These are phyloP conservation scores for Phenganax stokvisi DNA, from an alignment of 92 coral and sea anemone genomes.

Conservation along the genomic window DNA sequence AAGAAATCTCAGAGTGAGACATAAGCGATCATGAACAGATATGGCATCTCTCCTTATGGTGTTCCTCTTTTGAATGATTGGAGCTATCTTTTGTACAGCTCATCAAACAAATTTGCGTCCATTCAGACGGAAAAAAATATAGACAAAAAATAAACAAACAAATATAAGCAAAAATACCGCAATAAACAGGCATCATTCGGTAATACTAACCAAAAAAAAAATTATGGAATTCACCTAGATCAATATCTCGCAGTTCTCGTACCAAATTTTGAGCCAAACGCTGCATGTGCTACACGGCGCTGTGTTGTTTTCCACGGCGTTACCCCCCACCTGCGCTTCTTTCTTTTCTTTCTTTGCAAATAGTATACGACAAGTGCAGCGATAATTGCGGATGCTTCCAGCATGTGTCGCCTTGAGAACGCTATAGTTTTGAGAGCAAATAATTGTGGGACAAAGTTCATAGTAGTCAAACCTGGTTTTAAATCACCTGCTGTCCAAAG, in stretches of 20 bases:
- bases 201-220: background rate
- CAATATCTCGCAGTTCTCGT: background rate
- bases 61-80: background rate
- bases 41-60: too few relatives aligned
- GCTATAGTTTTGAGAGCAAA: too few relatives aligned
- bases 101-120: background rate
- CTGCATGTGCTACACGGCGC: slow-evolving; percentile 4
- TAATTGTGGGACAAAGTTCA: too few relatives aligned
- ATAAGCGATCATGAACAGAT: too few relatives aligned
- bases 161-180: background rate
- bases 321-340: slow-evolving; percentile 30
- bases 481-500: too few relatives aligned
- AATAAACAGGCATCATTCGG: background rate
- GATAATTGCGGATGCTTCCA: too few relatives aligned
- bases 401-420: too few relatives aligned
- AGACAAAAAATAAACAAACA: background rate
- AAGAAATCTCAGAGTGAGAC: too few relatives aligned
- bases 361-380: too few relatives aligned
- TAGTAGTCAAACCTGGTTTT: too few relatives aligned
- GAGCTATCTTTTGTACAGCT: background rate
- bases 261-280: slow-evolving; percentile 12
- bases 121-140: background rate
- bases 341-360: background rate
- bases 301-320: slow-evolving; percentile 18
- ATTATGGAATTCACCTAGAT: background rate